Base-by-base conservation (phyloP, 2,888 invertebrate species). In the Augiades crinisus region DNA sequence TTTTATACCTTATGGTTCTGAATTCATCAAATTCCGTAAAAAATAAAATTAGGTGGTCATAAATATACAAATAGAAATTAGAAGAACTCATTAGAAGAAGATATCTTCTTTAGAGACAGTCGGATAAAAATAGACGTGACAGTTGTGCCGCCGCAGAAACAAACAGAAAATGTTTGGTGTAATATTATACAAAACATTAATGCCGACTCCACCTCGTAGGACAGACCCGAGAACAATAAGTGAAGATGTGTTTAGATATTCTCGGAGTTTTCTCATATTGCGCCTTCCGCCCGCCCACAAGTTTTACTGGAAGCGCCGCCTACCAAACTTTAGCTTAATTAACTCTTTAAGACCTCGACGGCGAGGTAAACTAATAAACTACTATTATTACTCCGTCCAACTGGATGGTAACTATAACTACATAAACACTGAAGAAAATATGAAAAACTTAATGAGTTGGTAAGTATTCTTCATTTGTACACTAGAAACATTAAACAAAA, bases 271-370 rank as follows among this genome's bases (percentile, higher is more conserved):
- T 51, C 50, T 51, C 43, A 51, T 51, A 51, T 44, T 44, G 50
- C 43, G 50, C 27, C 36, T 44, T 30, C 40, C 34, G 24, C 65
- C 67, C 68, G 67, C 67, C 67, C 71, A 75, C 27, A 50, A 50
- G 43, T 50, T 50, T 50, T 30, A 43, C 36, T 19, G 22, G 38
- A 2, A 73, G 64, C 65, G 65, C 68, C 64, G 60, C 62, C 67
- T 64, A 68, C 67, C 64, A 62, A 80, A 80, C 72, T 84, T 78
- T 71, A 71, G 68, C 75, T 81, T 85, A 84, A 85, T 84, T 82
- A 85, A 83, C 76, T 80, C 73, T 63, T 72, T 67, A 65, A 67
- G 62, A 65, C 67, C 65, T 57, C 59, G 62, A 22, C 34, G 34
- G 24, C 22, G 22, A 50, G 17, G 31, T 49, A 34, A 50, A 50